These are phyloP conservation scores for Muscidifurax raptorellus DNA, from an alignment of 1,140 invertebrate species.

Conservation along the genomic window DNA sequence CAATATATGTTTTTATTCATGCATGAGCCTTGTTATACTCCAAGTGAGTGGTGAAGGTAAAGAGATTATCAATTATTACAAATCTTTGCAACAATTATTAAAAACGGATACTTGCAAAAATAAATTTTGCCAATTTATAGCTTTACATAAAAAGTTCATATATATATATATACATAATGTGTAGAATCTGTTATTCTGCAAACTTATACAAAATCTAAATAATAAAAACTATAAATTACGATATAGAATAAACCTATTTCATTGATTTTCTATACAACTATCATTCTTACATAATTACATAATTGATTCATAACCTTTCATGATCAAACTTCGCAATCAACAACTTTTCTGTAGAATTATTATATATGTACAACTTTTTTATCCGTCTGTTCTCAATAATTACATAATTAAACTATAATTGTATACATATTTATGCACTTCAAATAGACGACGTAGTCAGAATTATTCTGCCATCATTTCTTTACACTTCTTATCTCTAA, in stretches of 20 bases:
- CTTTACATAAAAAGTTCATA: constrained; percentile 46
- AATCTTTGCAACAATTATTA: constrained; percentile 46
- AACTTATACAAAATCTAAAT: constrained; percentile 49
- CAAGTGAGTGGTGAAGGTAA: not conserved
- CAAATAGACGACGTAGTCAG: constrained; percentile 22
- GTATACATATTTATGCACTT: constrained; percentile 11
- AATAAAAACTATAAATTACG: constrained; percentile 41
- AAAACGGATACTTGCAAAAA: constrained; percentile 41
- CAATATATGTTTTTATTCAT: constrained; percentile 6
- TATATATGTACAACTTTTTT: constrained; percentile 47
- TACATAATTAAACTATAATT: constrained; percentile 47
- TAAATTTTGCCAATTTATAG: constrained; percentile 44
- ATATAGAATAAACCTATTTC: constrained; percentile 40
- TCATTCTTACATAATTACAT: constrained; percentile 46
- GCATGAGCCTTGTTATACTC: constrained; percentile 26
- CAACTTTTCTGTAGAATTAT: constrained; percentile 36
- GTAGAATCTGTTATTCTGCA: constrained; percentile 34
- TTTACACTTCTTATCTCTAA: constrained; percentile 39
- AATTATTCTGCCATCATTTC: constrained; percentile 15
- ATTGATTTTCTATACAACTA: constrained; percentile 43
- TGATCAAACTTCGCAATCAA: constrained; percentile 30
- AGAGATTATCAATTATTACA: not conserved
- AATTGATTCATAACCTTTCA: constrained; percentile 36
- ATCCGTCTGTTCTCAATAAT: constrained; percentile 30
- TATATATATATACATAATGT: constrained; percentile 46